Percentiles rank a stretch among this genome's conserved stretches.
Conservation (phyloP, 2,797 vertebrate genomes). For the Channallabes apus region DNA sequence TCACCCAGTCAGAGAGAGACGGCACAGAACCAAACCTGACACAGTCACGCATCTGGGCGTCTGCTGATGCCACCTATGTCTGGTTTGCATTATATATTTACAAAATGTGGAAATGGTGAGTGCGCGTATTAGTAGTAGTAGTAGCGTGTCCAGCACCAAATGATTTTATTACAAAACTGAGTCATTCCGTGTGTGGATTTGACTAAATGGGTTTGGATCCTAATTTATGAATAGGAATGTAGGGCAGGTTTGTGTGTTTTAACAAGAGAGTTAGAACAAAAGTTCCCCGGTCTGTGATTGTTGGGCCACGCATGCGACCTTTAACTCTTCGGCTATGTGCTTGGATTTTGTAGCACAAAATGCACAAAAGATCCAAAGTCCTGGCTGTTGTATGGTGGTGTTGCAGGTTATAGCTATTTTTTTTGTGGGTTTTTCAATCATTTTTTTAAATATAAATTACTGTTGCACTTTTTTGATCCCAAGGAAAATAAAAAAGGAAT, state of each 20-base stretch:
- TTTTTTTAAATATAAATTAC: neutral
- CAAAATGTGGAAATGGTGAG: conserved; percentile 5
- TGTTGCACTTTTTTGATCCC: no score
- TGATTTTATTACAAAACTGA: neutral
- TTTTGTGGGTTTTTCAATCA: no score
- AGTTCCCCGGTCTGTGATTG: neutral
- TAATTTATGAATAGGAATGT: neutral
- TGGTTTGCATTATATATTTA: conserved; percentile 16
- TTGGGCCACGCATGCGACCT: neutral
- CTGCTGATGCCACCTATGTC: neutral
- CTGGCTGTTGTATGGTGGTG: neutral
- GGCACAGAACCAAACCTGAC: neutral
- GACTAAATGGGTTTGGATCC: neutral
- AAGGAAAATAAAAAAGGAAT: no score
- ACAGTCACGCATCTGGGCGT: neutral
- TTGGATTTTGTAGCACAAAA: neutral
- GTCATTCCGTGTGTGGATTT: neutral
- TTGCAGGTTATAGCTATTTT: neutral
- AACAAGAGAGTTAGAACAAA: no score
- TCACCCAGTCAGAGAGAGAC: conserved; percentile 11
- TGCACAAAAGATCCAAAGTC: neutral
- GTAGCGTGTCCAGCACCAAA: neutral
- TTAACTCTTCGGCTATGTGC: conserved; percentile 3
- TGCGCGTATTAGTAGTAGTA: neutral
- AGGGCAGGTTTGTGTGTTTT: conserved; percentile 4